Evolutionary conservation across 2,888 invertebrate genomes (phyloP), one percentile per base, ranked within the genome.

Genomic region (Acleris literana): DNA sequence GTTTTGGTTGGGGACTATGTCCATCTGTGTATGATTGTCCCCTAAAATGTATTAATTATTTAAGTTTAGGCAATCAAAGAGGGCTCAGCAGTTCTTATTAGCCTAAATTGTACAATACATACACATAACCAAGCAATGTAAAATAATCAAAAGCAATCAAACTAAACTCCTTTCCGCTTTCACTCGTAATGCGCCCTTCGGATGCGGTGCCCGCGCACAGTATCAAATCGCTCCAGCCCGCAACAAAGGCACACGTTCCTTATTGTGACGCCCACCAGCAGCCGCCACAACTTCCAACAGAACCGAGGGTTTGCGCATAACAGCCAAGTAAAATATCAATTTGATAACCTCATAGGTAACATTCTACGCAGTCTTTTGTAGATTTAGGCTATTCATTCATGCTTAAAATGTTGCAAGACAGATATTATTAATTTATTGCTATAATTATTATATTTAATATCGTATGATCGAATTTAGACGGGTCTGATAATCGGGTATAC

Each of bases 181-280:
- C 17, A 64, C 13, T 46, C 39, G 13, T 13, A 39, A 39, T 39
- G 39, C 39, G 39, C 39, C 13, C 39, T 39, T 39, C 39, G 39
- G 13, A 39, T 13, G 39, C 39, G 13, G 39, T 39, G 1, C 13
- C 39, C 39, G 13, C 39, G 39, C 33, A 1, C 54, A 46, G 46
- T 74, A 73, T 74, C 74, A 71, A 73, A 73, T 69, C 65, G 71
- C 65, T 61, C 72, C 60, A 72, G 69, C 70, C 70, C 51, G 52
- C 68, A 25, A 70, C 68, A 68, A 68, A 56, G 55, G 46, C 53
- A 44, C 63, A 55, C 66, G 61, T 48, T 39, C 61, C 61, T 52
- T 49, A 55, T 70, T 68, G 60, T 25, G 13, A 46, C 68, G 46
- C 72, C 70, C 57, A 71, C 72, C 46, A 51, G 25, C 46, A 51